Percentiles rank a stretch among this genome's conserved stretches.
These are phyloP conservation scores for Caerostris darwini DNA, from an alignment of 1,140 invertebrate genomes.

Conservation along the genomic window DNA sequence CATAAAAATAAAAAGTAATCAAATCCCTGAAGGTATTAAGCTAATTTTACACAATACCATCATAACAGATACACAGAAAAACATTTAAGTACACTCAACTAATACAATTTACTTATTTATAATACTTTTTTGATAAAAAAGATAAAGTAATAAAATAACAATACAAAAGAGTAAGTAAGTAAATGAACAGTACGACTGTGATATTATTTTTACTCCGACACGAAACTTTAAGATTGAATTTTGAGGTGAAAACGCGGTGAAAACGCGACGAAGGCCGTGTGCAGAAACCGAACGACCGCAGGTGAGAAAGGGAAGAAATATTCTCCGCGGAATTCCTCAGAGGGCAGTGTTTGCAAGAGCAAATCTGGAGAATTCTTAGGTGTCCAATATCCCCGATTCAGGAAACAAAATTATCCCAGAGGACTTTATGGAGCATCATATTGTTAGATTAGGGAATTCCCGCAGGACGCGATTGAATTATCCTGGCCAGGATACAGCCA, in stretches of 20 bases:
- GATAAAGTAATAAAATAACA: no score
- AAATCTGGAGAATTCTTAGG: conserved; percentile 11
- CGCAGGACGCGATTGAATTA: neutral
- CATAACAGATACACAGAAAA: no score
- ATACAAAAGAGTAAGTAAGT: no score
- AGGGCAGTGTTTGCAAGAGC: neutral
- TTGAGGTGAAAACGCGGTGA: no score
- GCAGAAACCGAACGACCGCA: neutral
- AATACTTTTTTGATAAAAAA: no score
- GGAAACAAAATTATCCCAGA: neutral
- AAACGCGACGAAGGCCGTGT: neutral
- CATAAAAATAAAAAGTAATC: no score
- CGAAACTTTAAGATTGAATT: neutral
- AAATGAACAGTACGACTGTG: no score
- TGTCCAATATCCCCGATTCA: conserved; percentile 15
- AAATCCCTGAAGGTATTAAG: no score
- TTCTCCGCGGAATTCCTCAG: neutral
- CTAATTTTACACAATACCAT: no score
- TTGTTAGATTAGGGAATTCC: conserved; percentile 1
- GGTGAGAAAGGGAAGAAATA: neutral
- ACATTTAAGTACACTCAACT: no score
- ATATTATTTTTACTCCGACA: no score
- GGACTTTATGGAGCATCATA: neutral
- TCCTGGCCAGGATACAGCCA: neutral
- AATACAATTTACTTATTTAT: no score